phyloP scores from a whole-genome alignment of 1,140 invertebrate genomes.

The Aricia agestis region DNA sequence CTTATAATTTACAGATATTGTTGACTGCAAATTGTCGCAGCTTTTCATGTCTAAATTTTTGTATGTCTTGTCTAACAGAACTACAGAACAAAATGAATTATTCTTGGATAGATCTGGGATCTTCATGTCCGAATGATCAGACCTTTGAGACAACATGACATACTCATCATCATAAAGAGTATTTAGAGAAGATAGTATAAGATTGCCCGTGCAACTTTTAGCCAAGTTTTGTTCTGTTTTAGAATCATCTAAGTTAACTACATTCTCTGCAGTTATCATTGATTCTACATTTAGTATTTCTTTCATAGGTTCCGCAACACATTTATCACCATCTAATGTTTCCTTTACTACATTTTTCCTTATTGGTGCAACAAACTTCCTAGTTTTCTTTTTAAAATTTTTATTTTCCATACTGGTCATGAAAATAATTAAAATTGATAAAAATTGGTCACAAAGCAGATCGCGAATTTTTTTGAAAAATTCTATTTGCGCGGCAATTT shows the following conservation, averaged over 20 bases:
- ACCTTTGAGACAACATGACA: constrained; percentile 10
- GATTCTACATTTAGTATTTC: neutral
- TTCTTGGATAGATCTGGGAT: constrained; percentile 31
- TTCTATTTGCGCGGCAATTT: neutral
- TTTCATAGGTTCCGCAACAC: neutral
- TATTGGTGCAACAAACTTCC: constrained; percentile 40
- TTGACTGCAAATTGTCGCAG: constrained; percentile 36
- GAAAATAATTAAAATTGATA: neutral
- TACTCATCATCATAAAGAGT: constrained; percentile 44
- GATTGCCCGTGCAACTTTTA: constrained; percentile 10
- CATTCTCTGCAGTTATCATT: neutral
- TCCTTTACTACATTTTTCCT: constrained; percentile 23
- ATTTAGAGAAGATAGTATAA: constrained; percentile 25
- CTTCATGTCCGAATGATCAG: constrained; percentile 20
- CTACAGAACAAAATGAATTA: constrained; percentile 40
- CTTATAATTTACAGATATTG: neutral
- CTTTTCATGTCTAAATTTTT: constrained; percentile 56
- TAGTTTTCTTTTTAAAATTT: constrained; percentile 16
- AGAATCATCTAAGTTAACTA: neutral
- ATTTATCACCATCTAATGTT: neutral
- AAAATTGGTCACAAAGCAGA: too few species aligned
- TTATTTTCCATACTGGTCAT: neutral
- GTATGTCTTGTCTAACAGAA: constrained; percentile 47
- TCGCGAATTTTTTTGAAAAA: too few species aligned
- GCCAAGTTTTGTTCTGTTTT: neutral